These are phyloP conservation scores for Chloebia gouldiae DNA, from an alignment of 2,113 vertebrate genomes.

Conservation along the genomic window DNA sequence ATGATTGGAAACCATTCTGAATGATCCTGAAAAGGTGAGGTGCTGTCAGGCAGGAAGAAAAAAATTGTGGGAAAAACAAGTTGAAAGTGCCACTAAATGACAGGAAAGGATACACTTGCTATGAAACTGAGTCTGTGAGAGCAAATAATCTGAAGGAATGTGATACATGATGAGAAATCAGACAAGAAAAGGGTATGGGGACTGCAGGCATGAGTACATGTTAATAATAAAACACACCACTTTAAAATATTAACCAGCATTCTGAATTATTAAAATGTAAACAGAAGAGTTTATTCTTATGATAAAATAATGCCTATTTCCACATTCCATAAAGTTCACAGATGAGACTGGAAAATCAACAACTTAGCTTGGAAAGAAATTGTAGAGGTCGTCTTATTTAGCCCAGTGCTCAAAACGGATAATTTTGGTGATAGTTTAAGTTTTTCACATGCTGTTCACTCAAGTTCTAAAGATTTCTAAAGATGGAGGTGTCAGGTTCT, in stretches of 20 bases:
- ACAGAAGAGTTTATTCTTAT: not conserved
- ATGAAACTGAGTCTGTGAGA: not conserved
- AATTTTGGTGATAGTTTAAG: not conserved
- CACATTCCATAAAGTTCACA: not conserved
- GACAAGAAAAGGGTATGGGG: not conserved
- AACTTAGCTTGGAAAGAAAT: not conserved
- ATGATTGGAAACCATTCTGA: not conserved
- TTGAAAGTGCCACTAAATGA: not conserved
- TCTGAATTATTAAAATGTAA: constrained; percentile 48
- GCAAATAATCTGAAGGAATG: not conserved
- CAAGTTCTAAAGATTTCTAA: not conserved
- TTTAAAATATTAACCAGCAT: constrained; percentile 21
- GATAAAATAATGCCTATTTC: not conserved
- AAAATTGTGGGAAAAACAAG: not conserved
- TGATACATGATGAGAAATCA: not conserved
- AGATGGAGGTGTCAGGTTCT: accelerated
- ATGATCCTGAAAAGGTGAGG: not conserved
- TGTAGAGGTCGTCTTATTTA: not conserved
- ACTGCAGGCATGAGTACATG: not conserved
- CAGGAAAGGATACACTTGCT: not conserved
- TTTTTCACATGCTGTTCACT: not conserved
- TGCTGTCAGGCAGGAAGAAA: not conserved
- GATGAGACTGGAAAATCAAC: not conserved
- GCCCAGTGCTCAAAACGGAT: not conserved
- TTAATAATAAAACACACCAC: not conserved